phyloP scores from a whole-genome alignment of 1,140 invertebrate species.

The Leptinotarsa undecemlineata region DNA sequence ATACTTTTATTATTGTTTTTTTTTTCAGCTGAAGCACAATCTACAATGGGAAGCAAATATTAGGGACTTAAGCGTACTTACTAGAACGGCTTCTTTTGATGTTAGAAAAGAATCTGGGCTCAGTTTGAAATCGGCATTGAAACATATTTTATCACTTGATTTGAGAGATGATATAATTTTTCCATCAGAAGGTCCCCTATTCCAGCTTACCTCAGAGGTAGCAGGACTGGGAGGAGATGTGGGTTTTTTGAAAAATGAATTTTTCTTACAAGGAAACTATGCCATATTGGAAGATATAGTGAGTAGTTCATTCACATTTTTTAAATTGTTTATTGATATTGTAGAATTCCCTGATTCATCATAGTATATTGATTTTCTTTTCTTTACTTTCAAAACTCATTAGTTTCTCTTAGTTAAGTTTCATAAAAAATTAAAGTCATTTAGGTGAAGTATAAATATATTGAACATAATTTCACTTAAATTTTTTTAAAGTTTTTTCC shows the following conservation, averaged over 20 bases:
- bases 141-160: conserved; percentile 78
- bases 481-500: too few species aligned
- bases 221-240: conserved; percentile 87
- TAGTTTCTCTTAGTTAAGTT: too few species aligned
- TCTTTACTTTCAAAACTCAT: too few species aligned
- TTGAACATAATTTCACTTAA: too few species aligned
- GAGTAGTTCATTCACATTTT: conserved; percentile 51
- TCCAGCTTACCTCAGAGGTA: conserved; percentile 75
- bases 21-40: conserved; percentile 71
- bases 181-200: conserved; percentile 70
- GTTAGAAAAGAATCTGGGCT: conserved; percentile 84
- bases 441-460: too few species aligned
- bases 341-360: not conserved
- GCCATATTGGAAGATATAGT: conserved; percentile 69
- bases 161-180: conserved; percentile 78
- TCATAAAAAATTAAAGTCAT: too few species aligned
- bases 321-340: not conserved
- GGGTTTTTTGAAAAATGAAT: conserved; percentile 82
- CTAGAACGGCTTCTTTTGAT: conserved; percentile 69
- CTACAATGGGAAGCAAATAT: conserved; percentile 83
- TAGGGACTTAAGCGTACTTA: conserved; percentile 71
- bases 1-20: conserved; percentile 15
- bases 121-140: conserved; percentile 81
- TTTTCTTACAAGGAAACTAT: conserved; percentile 77
- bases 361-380: too few species aligned